Conservation (phyloP, 1,140 invertebrate species). For the Drosophila grimshawi region DNA sequence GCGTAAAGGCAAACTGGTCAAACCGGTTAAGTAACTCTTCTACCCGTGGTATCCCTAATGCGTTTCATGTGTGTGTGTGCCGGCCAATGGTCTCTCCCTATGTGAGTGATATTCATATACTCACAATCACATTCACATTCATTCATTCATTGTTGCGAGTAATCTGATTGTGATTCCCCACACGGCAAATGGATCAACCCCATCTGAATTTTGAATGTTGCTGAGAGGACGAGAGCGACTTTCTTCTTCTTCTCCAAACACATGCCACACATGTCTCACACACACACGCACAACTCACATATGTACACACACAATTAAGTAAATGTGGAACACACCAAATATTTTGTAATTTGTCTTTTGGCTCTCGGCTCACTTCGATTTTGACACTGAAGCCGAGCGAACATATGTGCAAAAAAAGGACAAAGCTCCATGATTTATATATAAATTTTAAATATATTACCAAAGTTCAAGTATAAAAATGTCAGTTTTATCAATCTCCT, state of each 20-base stretch:
- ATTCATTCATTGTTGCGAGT: not conserved
- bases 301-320: not conserved
- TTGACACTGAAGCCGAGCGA: constrained; percentile 3
- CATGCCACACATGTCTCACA: too few relatives aligned
- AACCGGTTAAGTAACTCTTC: constrained; percentile 27
- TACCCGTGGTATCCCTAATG: not conserved
- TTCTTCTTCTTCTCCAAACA: too few relatives aligned
- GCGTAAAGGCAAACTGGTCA: constrained; percentile 31
- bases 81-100: not conserved
- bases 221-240: too few relatives aligned
- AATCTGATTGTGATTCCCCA: too few relatives aligned
- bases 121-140: not conserved
- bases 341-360: not conserved
- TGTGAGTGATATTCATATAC: too few relatives aligned
- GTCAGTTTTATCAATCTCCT: too few relatives aligned
- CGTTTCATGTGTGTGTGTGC: constrained; percentile 4
- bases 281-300: not conserved
- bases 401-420: not conserved
- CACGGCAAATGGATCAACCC: too few relatives aligned
- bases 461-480: too few relatives aligned
- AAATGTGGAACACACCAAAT: not conserved
- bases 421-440: not conserved
- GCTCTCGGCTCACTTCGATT: constrained; percentile 4
- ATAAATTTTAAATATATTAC: not conserved
- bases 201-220: not conserved